Evolutionary conservation across 2,113 vertebrate genomes (phyloP), one percentile per base, ranked within the genome.

Genomic region (Lynx canadensis): DNA sequence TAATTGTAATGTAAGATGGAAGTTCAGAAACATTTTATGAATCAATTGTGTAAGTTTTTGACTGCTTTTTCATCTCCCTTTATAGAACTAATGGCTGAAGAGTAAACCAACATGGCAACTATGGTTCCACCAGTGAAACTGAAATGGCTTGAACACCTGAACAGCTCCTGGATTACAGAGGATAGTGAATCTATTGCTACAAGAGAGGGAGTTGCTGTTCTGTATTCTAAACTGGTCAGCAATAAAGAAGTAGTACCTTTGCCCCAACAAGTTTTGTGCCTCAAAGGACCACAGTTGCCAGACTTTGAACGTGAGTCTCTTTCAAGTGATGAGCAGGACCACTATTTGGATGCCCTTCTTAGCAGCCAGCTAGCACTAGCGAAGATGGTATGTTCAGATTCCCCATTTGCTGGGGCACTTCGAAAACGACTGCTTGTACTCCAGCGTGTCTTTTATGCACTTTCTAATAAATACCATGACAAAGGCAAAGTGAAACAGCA

Each of bases 111-210:
- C 98, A 99, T 99, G 99, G 99, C 99, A 97, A 98, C 99, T 95
- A 99, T 99, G 99, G 99, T 99, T 96, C 99, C 99, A 90, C 99
- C 99, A 60, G 99, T 99, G 98, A 99, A 99, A 96, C 99, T 99
- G 93, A 99, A 99, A 98, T 99, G 99, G 99, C 99, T 99, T 76
- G 99, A 99, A 98, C 99, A 99, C 97, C 99, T 99, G 0, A 99
- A 99, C 98, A 99, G 99, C 98, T 99, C 99, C 45, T 99, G 99
- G 99, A 99, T 99, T 98, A 99, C 99, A 11, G 99, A 99, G 97
- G 99, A 99, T 99, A 99, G 99, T 92, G 99, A 99, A 98, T 99
- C 99, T 69, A 99, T 99, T 79, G 99, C 99, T 89, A 99, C 99
- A 0, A 99, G 99, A 98, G 99, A 99, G 82, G 99, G 99, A 6